A percentile compares a stretch with the other conserved stretches of the same genome.
These are phyloP conservation scores for Umimayanthus kanabou DNA, from an alignment of 92 coral and sea anemone species.

Conservation along the genomic window DNA sequence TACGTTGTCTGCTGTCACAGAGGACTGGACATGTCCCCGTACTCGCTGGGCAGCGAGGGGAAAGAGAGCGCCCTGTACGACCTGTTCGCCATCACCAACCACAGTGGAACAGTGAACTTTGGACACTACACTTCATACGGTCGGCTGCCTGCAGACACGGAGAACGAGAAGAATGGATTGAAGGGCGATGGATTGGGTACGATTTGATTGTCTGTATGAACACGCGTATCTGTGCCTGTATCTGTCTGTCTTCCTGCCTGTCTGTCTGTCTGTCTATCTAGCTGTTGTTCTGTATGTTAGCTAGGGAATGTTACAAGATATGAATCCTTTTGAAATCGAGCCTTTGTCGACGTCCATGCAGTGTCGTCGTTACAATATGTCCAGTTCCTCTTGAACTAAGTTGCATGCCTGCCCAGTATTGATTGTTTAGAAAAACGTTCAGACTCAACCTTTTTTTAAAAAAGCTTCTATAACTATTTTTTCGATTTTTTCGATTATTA, in stretches of 20 bases:
- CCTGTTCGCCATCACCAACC: conserved; percentile 88
- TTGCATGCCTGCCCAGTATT: too few species aligned
- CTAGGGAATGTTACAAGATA: too few species aligned
- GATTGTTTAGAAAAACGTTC: too few species aligned
- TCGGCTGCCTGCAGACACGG: conserved; percentile 49
- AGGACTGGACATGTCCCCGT: conserved; percentile 91
- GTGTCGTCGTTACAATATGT: too few species aligned
- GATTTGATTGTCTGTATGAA: background rate
- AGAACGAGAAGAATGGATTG: conserved; percentile 34
- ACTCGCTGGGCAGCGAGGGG: conserved; percentile 57
- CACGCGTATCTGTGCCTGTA: background rate
- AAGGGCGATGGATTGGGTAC: conserved; percentile 58
- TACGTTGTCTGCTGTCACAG: conserved; percentile 43
- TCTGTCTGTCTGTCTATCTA: background rate
- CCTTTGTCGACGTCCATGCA: too few species aligned
- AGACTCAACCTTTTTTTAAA: too few species aligned
- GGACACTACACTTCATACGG: conserved; percentile 94
- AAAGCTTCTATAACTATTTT: too few species aligned
- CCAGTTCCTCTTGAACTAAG: too few species aligned
- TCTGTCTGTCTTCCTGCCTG: background rate
- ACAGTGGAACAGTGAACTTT: conserved; percentile 89
- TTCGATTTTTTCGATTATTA: too few species aligned
- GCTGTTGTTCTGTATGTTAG: background rate
- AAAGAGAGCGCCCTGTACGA: conserved; percentile 76
- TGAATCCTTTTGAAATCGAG: too few species aligned